These are phyloP conservation scores for Drosophila erecta DNA, from an alignment of 1,140 invertebrate genomes.

Conservation along the genomic window DNA sequence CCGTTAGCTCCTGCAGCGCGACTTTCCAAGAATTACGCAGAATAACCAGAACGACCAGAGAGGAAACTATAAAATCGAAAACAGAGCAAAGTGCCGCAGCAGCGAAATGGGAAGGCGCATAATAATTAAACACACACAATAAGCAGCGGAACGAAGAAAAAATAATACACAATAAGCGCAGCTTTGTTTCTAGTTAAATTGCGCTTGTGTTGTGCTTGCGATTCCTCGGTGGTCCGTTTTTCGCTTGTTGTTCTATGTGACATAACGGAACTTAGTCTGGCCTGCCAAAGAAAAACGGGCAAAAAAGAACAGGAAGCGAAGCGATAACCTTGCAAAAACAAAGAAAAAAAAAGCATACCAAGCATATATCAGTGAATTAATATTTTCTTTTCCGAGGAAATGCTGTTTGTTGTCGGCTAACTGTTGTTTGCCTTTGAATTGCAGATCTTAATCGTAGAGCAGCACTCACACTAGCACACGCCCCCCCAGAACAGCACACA, in stretches of 20 bases:
- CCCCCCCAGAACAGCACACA: slow-evolving; percentile 26
- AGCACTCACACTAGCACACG: slow-evolving; percentile 31
- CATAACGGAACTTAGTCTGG: slow-evolving; percentile 60
- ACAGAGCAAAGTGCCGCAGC: slow-evolving; percentile 24
- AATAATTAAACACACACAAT: slow-evolving; percentile 48
- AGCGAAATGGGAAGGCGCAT: slow-evolving; percentile 61
- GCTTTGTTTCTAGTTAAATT: slow-evolving; percentile 25
- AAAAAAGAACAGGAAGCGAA: slow-evolving; percentile 13
- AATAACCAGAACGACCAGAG: slow-evolving; percentile 2
- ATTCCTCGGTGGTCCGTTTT: slow-evolving; percentile 30
- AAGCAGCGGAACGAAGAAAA: slow-evolving; percentile 19
- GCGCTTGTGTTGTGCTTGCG: slow-evolving; percentile 35
- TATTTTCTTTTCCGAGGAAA: slow-evolving; percentile 24
- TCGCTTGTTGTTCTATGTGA: slow-evolving; percentile 63
- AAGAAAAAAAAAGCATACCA: slow-evolving; percentile 5
- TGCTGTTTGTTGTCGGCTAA: slow-evolving; percentile 8
- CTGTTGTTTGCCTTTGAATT: slow-evolving; percentile 60
- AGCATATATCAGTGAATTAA: slow-evolving; percentile 23
- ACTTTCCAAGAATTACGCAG: slow-evolving; percentile 41
- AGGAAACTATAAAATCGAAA: slow-evolving; percentile 15
- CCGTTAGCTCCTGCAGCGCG: slow-evolving; percentile 5
- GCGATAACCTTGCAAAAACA: slow-evolving; percentile 8
- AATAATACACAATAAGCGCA: slow-evolving; percentile 72
- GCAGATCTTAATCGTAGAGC: slow-evolving; percentile 63
- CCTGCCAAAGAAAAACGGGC: slow-evolving; percentile 15